These are phyloP conservation scores for Acinonyx jubatus DNA, from an alignment of 2,113 vertebrate species.

Conservation along the genomic window DNA sequence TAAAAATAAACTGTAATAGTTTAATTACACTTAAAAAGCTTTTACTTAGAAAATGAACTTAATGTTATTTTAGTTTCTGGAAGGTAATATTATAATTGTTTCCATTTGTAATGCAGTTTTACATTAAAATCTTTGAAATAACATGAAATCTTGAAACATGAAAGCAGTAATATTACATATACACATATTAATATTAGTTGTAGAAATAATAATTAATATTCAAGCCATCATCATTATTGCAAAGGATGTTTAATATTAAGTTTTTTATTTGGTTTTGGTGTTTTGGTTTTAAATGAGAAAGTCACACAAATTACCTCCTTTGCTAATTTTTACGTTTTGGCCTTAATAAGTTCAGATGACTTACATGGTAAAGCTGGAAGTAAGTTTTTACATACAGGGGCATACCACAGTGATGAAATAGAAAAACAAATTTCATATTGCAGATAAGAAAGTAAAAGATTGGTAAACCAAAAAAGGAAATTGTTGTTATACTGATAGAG, in stretches of 20 bases:
- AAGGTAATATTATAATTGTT: slow-evolving; percentile 75
- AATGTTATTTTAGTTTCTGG: slow-evolving; percentile 69
- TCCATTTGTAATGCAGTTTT: slow-evolving; percentile 77
- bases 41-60: slow-evolving; percentile 69
- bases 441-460: slow-evolving; percentile 81
- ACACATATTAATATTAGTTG: slow-evolving; percentile 81
- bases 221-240: slow-evolving; percentile 79
- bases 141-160: slow-evolving; percentile 81
- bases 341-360: slow-evolving; percentile 70
- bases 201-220: slow-evolving; percentile 71
- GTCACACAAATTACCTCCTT: slow-evolving; percentile 55
- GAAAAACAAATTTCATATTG: slow-evolving; percentile 74
- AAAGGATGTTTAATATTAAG: slow-evolving; percentile 64
- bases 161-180: slow-evolving; percentile 70
- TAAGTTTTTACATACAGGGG: slow-evolving; percentile 68
- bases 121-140: slow-evolving; percentile 78
- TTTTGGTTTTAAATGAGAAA: slow-evolving; percentile 73
- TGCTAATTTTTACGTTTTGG: slow-evolving; percentile 63
- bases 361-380: slow-evolving; percentile 66
- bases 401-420: slow-evolving; percentile 61
- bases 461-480: slow-evolving; percentile 71
- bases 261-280: slow-evolving; percentile 57
- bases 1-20: slow-evolving; percentile 55
- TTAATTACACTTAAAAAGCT: slow-evolving; percentile 60
- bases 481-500: not conserved